Evolutionary conservation across 2,113 vertebrate species (phyloP).

Genomic region (Scartelaos histophorus): DNA sequence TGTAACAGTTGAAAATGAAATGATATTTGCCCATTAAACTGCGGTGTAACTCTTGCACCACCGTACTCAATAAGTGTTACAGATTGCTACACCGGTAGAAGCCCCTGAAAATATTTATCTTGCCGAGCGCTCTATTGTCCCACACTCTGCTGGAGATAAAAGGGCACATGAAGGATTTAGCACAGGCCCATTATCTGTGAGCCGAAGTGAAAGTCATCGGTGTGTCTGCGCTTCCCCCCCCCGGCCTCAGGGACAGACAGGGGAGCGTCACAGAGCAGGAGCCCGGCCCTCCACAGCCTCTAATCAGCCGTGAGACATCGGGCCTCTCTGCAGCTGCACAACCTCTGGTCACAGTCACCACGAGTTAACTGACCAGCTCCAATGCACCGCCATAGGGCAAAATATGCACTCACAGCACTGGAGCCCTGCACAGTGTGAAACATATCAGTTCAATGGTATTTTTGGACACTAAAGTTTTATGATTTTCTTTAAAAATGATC

Average conservation of each 20-base stretch:
- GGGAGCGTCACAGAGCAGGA: conserved; percentile 33
- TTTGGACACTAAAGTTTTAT: too few species aligned
- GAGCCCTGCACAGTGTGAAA: conserved; percentile 54
- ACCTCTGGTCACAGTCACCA: conserved; percentile 62
- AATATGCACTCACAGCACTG: conserved; percentile 49
- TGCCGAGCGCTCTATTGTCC: conserved; percentile 27
- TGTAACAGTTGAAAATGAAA: background rate
- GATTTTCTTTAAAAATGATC: too few species aligned
- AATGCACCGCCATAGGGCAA: conserved; percentile 39
- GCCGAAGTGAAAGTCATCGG: conserved; percentile 58
- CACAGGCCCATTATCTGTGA: conserved; percentile 55
- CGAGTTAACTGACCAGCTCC: conserved; percentile 74
- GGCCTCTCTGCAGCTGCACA: conserved; percentile 43
- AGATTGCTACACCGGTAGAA: conserved; percentile 27
- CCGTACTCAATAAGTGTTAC: background rate
- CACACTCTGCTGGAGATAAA: conserved; percentile 31
- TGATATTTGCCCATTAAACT: background rate
- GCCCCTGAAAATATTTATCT: conserved; percentile 52
- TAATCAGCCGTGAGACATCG: conserved; percentile 69
- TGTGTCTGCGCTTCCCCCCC: conserved; percentile 61
- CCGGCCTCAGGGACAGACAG: conserved; percentile 34
- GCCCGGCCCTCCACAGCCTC: conserved; percentile 35
- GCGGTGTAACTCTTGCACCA: background rate
- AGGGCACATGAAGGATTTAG: conserved; percentile 53
- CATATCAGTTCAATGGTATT: background rate